phyloP scores from a whole-genome alignment of 2,113 vertebrate species.

The Globicephala melas region DNA sequence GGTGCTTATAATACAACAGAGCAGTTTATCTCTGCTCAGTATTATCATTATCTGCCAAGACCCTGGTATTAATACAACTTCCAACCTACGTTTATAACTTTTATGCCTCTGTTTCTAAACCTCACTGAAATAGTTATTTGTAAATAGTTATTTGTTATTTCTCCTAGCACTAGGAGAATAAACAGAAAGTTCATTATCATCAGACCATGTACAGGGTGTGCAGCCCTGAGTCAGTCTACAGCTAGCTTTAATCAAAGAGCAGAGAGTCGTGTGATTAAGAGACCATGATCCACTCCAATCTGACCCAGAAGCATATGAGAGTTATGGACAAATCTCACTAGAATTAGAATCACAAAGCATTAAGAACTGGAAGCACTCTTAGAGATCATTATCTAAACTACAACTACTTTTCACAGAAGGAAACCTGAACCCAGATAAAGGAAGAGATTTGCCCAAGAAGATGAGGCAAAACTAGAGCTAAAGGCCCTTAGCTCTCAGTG shows the following conservation, averaged over 20 bases:
- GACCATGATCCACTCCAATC: not conserved
- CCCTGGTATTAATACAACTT: not conserved
- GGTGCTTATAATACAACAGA: not conserved
- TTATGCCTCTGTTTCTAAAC: not conserved
- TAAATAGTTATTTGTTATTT: too few relatives aligned
- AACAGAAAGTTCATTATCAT: not conserved
- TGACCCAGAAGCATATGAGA: not conserved
- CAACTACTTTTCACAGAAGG: not conserved
- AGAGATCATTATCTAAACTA: not conserved
- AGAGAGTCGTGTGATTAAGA: not conserved
- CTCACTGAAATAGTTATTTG: not conserved
- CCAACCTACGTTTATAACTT: not conserved
- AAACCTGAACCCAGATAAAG: not conserved
- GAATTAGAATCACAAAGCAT: not conserved
- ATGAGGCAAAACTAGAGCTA: not conserved
- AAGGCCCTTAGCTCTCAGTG: not conserved
- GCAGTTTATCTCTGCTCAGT: not conserved
- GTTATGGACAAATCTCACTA: not conserved
- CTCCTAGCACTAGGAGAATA: not conserved
- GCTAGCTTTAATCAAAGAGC: not conserved
- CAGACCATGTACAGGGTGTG: not conserved
- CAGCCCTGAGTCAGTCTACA: not conserved
- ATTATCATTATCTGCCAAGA: not conserved
- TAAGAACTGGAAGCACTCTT: not conserved
- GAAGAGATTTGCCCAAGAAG: not conserved